Conservation (phyloP, 2,797 vertebrate species). For the Lindbergichthys nudifrons region DNA sequence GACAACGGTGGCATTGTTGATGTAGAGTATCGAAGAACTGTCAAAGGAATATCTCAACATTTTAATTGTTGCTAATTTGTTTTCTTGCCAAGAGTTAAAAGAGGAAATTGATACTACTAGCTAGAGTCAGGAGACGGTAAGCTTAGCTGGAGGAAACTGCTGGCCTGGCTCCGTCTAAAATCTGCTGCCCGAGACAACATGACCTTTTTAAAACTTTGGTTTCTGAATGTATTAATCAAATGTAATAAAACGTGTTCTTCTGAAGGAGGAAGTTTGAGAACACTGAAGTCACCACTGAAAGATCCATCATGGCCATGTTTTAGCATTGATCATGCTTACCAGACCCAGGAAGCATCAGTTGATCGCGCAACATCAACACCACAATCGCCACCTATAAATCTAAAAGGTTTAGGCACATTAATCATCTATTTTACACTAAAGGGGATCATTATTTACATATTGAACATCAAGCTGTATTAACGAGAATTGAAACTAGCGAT, state of each 20-base stretch:
- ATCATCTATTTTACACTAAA: no score
- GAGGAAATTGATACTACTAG: neutral
- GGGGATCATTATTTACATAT: no score
- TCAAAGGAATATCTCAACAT: neutral
- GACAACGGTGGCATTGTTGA: conserved; percentile 4
- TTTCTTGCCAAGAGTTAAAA: neutral
- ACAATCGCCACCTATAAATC: no score
- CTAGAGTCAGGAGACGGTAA: neutral
- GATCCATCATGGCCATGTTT: neutral
- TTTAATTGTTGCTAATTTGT: conserved; percentile 2
- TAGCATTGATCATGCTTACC: neutral
- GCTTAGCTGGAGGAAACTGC: neutral
- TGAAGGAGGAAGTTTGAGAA: neutral
- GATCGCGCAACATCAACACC: neutral
- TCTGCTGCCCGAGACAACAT: neutral
- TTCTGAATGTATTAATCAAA: no score
- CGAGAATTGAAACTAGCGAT: no score
- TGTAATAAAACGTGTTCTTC: neutral
- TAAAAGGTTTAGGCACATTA: no score
- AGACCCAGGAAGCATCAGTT: neutral
- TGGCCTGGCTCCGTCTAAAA: neutral
- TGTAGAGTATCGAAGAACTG: conserved; percentile 10
- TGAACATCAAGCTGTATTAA: no score
- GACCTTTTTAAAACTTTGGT: no score
- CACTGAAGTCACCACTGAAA: neutral